A percentile compares a stretch with the other conserved stretches of the same genome.
Evolutionary conservation across 2,888 invertebrate genomes (phyloP).

Genomic region (Hypomecis atomaria): DNA sequence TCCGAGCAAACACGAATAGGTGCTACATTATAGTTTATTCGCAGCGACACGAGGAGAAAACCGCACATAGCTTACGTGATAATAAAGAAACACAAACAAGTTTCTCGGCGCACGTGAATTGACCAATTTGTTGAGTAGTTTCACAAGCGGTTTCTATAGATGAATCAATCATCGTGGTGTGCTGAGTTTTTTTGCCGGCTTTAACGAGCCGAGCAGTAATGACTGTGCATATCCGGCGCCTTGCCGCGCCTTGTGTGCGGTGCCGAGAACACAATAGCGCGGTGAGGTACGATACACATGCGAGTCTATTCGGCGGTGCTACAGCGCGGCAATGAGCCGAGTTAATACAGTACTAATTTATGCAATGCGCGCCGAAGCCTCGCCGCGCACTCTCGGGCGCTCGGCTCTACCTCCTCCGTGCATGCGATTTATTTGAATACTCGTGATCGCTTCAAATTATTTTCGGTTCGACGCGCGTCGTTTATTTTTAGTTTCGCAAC

Average conservation of each 20-base stretch:
- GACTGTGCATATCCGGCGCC: slow-evolving; percentile 65
- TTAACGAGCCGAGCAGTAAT: slow-evolving; percentile 68
- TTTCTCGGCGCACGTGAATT: slow-evolving; percentile 65
- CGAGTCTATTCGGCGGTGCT: slow-evolving; percentile 65
- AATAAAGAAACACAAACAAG: slow-evolving; percentile 66
- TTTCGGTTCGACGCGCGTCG: slow-evolving; percentile 57
- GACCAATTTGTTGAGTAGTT: slow-evolving; percentile 74
- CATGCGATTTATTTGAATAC: slow-evolving; percentile 57
- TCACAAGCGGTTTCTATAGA: slow-evolving; percentile 66
- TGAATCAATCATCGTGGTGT: slow-evolving; percentile 71
- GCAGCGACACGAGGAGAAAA: slow-evolving; percentile 53
- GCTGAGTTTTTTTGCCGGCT: slow-evolving; percentile 66
- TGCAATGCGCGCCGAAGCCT: slow-evolving; percentile 56
- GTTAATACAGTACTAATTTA: slow-evolving; percentile 65
- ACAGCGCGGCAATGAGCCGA: slow-evolving; percentile 67
- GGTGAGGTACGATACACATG: slow-evolving; percentile 55
- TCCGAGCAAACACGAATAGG: slow-evolving; percentile 49
- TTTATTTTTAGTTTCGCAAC: slow-evolving; percentile 66
- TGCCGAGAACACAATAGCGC: slow-evolving; percentile 61
- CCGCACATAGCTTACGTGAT: slow-evolving; percentile 59
- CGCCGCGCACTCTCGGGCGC: slow-evolving; percentile 33
- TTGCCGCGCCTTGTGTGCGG: slow-evolving; percentile 52
- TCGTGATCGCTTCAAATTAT: slow-evolving; percentile 62
- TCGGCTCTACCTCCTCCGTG: slow-evolving; percentile 33
- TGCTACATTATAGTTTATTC: slow-evolving; percentile 54